A percentile compares a stretch with the other conserved stretches of the same genome.
These are phyloP conservation scores for Oryctolagus cuniculus DNA, from an alignment of 2,113 vertebrate species.

Conservation along the genomic window DNA sequence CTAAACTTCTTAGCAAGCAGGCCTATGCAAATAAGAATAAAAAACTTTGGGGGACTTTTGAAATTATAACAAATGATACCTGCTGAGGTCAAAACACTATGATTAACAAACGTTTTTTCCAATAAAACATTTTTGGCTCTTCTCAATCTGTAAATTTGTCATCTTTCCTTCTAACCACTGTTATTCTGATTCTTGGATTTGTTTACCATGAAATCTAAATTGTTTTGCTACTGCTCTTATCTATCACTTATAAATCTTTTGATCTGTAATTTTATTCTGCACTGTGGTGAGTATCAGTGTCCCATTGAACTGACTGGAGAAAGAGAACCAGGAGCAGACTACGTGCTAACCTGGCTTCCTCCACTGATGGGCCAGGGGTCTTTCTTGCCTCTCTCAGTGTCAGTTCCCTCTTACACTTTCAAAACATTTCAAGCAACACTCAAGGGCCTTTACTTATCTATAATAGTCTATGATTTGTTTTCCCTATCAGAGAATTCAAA, in stretches of 20 bases:
- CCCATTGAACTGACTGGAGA: neutral
- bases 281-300: neutral
- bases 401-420: neutral
- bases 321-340: no score
- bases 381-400: neutral
- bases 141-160: neutral
- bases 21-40: neutral
- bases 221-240: neutral
- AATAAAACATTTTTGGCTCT: neutral
- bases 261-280: neutral
- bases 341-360: neutral
- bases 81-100: neutral
- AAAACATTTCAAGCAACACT: neutral
- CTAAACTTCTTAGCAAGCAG: neutral
- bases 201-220: neutral
- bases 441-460: neutral
- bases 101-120: neutral
- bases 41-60: neutral
- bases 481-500: neutral
- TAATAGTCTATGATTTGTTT: neutral
- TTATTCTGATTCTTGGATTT: neutral
- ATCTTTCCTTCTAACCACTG: neutral
- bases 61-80: neutral
- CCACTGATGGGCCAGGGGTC: accelerated
- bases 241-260: neutral